Percentiles rank a stretch among this genome's conserved stretches.
Evolutionary conservation across 2,888 invertebrate genomes (phyloP).

Genomic region (Pemphredon lugubris): DNA sequence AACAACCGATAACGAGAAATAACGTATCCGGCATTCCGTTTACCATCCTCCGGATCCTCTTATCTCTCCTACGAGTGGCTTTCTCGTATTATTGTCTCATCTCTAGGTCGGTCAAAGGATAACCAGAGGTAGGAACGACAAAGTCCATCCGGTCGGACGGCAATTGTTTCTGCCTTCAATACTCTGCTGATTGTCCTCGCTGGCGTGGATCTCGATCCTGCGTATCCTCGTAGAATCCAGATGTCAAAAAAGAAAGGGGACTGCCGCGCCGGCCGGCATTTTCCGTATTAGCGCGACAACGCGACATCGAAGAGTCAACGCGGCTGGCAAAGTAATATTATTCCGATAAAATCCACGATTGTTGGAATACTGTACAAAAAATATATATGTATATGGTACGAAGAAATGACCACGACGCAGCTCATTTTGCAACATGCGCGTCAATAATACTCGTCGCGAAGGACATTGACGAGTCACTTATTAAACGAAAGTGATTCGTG

Average conservation of each 20-base stretch:
- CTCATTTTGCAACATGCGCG: too few species aligned
- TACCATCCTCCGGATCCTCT: constrained; percentile 45
- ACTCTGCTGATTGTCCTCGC: constrained; percentile 64
- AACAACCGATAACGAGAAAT: constrained; percentile 73
- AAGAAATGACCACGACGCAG: too few species aligned
- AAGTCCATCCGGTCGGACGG: constrained; percentile 69
- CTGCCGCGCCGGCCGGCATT: neutral
- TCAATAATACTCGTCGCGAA: too few species aligned
- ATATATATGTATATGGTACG: too few species aligned
- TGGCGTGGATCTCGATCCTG: constrained; percentile 35
- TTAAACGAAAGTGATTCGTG: too few species aligned
- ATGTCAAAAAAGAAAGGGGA: constrained; percentile 44
- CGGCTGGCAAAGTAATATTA: too few species aligned
- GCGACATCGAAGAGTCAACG: too few species aligned
- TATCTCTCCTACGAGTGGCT: constrained; percentile 61
- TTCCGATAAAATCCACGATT: too few species aligned
- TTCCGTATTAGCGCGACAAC: too few species aligned
- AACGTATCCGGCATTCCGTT: constrained; percentile 58
- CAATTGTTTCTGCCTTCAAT: constrained; percentile 69
- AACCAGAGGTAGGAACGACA: constrained; percentile 70
- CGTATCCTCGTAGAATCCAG: constrained; percentile 41
- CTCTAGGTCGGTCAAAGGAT: constrained; percentile 74
- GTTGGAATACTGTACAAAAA: too few species aligned
- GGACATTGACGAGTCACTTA: too few species aligned
- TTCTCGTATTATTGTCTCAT: constrained; percentile 73